phyloP scores from a whole-genome alignment of 2,888 invertebrate genomes.

The Diabrotica balteata region DNA sequence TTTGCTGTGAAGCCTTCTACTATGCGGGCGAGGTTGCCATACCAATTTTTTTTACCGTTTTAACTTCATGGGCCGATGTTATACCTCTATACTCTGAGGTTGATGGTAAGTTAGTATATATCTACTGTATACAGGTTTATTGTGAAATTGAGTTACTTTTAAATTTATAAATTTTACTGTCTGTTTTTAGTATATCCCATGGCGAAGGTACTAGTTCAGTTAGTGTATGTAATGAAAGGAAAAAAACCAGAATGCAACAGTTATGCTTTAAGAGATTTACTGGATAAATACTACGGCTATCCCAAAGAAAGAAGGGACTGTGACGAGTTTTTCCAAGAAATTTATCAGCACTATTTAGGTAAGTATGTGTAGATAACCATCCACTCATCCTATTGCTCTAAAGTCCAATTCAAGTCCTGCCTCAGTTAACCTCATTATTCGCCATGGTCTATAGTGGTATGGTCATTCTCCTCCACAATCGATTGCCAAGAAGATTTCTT shows the following conservation, averaged over 20 bases:
- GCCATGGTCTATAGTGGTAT: too few species aligned
- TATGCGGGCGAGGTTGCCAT: constrained; percentile 55
- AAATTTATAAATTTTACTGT: neutral
- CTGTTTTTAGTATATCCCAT: constrained; percentile 54
- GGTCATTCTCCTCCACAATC: too few species aligned
- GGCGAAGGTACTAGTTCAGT: constrained; percentile 56
- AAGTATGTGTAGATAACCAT: constrained; percentile 33
- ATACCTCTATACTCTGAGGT: constrained; percentile 55
- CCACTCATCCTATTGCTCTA: too few species aligned
- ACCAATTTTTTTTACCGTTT: constrained; percentile 55
- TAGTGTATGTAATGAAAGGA: constrained; percentile 51
- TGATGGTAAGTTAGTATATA: constrained; percentile 32
- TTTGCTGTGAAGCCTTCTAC: constrained; percentile 61
- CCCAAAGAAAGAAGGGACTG: constrained; percentile 49
- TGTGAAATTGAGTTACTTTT: neutral
- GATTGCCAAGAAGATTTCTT: neutral
- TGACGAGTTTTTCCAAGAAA: constrained; percentile 49
- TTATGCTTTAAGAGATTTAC: constrained; percentile 51
- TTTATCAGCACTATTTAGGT: constrained; percentile 56
- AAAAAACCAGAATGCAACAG: constrained; percentile 51
- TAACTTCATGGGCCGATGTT: constrained; percentile 61
- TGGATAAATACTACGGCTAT: constrained; percentile 58
- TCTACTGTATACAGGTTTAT: too few species aligned
- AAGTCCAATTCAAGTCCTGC: too few species aligned
- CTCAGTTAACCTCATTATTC: too few species aligned